Evolutionary conservation across 1,140 invertebrate genomes (phyloP).

Genomic region (Brachionus manjavacas): DNA sequence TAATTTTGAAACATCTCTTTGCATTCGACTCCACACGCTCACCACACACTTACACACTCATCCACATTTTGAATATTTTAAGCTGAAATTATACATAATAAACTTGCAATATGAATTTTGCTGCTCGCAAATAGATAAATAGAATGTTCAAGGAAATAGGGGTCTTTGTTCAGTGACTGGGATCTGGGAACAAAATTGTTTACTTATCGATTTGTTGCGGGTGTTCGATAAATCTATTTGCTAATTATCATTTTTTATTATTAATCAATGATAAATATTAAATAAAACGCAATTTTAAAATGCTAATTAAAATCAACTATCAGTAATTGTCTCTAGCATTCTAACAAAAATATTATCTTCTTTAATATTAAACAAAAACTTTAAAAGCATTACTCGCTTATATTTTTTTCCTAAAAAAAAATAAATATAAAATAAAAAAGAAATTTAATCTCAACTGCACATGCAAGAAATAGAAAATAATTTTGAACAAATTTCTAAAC

Average conservation of each 20-base stretch:
- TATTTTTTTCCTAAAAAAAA: not conserved
- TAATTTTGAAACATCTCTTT: constrained; percentile 21
- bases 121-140: constrained; percentile 8
- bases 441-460: not conserved
- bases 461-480: not conserved
- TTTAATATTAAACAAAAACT: not conserved
- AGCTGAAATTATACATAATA: constrained; percentile 12
- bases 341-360: not conserved
- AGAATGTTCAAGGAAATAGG: not conserved
- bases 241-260: not conserved
- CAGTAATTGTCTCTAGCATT: not conserved
- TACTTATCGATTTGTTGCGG: not conserved
- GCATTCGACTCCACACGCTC: not conserved
- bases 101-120: not conserved
- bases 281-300: not conserved
- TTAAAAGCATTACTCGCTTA: not conserved
- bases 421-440: not conserved
- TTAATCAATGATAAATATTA: not conserved
- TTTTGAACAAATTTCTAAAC: not conserved
- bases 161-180: not conserved
- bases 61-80: not conserved
- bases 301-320: not conserved
- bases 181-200: not conserved
- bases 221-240: not conserved
- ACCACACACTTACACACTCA: not conserved